phyloP scores from a whole-genome alignment of 2,888 invertebrate species.

The Copidosoma aretas region DNA sequence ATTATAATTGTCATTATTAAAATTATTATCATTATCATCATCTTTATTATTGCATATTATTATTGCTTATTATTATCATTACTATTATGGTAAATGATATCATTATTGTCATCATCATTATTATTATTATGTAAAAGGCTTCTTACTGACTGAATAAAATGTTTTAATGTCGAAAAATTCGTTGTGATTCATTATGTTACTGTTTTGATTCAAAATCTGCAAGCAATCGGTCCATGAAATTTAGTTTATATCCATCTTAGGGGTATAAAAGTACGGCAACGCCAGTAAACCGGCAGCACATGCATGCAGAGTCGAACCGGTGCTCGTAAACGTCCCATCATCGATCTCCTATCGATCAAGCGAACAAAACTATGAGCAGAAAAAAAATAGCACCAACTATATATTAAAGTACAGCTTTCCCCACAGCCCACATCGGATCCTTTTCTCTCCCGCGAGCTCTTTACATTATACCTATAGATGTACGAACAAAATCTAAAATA shows the following conservation, averaged over 20 bases:
- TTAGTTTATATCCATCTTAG: too few species aligned
- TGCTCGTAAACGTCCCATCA: neutral
- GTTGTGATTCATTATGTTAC: too few species aligned
- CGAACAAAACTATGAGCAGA: neutral
- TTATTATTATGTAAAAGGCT: constrained; percentile 58
- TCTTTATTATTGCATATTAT: constrained; percentile 16
- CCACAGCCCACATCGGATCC: neutral
- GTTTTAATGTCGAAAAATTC: constrained; percentile 59
- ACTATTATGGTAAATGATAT: constrained; percentile 32
- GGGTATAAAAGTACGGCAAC: too few species aligned
- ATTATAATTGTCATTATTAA: constrained; percentile 16
- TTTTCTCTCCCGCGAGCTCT: neutral
- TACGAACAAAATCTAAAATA: neutral
- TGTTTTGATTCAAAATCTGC: too few species aligned
- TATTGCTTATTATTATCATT: constrained; percentile 26
- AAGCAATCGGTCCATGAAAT: too few species aligned
- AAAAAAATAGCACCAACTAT: neutral
- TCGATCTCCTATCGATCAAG: neutral
- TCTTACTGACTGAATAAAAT: constrained; percentile 63
- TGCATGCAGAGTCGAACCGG: neutral
- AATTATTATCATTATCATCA: constrained; percentile 22
- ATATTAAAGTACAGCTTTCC: neutral
- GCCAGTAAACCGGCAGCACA: too few species aligned
- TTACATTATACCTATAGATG: too few species aligned
- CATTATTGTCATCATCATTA: constrained; percentile 46